Percentiles rank a stretch among this genome's conserved stretches.
Evolutionary conservation across 2,888 invertebrate genomes (phyloP).

Genomic region (Apamea epomidion): DNA sequence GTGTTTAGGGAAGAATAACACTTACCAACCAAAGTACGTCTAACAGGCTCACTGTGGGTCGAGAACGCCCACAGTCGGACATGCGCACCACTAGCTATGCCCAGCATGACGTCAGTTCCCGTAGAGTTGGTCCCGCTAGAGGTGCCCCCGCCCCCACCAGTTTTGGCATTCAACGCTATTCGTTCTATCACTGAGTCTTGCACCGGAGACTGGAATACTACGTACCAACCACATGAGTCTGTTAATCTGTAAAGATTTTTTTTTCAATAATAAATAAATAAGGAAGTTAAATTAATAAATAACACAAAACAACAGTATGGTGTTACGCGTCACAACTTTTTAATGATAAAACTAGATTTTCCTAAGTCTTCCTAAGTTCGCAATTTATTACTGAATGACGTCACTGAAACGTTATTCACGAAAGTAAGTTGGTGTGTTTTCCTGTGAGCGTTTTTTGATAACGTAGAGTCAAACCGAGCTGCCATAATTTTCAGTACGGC

Average conservation of each 20-base stretch:
- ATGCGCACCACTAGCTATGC: constrained; percentile 86
- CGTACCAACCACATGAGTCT: constrained; percentile 99
- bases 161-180: constrained; percentile 96
- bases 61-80: constrained; percentile 88
- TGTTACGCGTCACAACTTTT: neutral
- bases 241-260: constrained; percentile 92
- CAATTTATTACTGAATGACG: too few relatives aligned
- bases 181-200: constrained; percentile 97
- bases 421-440: too few relatives aligned
- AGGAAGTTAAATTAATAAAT: neutral
- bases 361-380: neutral
- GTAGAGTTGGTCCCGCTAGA: constrained; percentile 81
- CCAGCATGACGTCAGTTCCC: constrained; percentile 88
- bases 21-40: constrained; percentile 87
- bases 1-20: constrained; percentile 6
- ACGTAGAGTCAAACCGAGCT: too few relatives aligned
- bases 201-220: constrained; percentile 97
- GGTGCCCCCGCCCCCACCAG: constrained; percentile 80
- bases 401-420: too few relatives aligned
- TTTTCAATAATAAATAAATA: neutral
- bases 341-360: neutral
- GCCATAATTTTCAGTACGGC: too few relatives aligned
- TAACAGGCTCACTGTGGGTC: constrained; percentile 87
- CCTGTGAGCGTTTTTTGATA: too few relatives aligned
- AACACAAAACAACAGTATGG: too few relatives aligned